Base-by-base conservation (phyloP, 2,888 invertebrate species). In the Hipparchia semele region DNA sequence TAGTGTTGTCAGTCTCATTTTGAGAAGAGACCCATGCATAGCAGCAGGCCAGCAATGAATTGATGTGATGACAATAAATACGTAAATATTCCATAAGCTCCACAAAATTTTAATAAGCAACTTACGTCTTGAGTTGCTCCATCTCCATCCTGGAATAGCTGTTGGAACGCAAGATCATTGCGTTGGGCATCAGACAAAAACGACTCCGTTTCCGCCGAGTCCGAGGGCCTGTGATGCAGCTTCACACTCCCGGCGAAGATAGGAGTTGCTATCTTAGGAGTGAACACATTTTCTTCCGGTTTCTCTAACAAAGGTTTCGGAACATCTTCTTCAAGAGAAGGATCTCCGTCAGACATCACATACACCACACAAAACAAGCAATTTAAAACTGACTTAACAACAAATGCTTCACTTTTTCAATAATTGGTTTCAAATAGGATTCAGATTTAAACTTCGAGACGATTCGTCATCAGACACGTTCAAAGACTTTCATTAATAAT, bases 321-420 rank as follows among this genome's bases (percentile, higher is more conserved):
- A 72, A 91, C 83, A 79, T 92, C 92, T 83, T 94, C 94, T 84
- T 94, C 94, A 65, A 94, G 87, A 73, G 94, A 94, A 81, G 94
- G 94, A 79, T 92, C 91, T 64, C 94, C 94, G 90, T 94, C 94
- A 82, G 94, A 94, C 94, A 94, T 94, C 83, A 91, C 92, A 90
- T 76, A 75, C 13, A 71, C 72, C 66, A 53, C 72, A 64, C 51
- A 62, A 66, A 62, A 62, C 65, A 10, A 60, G 58, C 60, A 60
- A 66, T 10, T 64, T 12, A 71, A 56, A 53, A 67, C 66, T 33
- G 33, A 69, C 69, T 39, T 10, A 39, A 9, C 45, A 71, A 46
- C 53, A 75, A 72, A 60, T 67, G 12, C 53, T 60, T 53, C 45
- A 70, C 54, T 70, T 64, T 62, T 73, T 68, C 59, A 39, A 39